Percentiles rank a stretch among this genome's conserved stretches.
Evolutionary conservation across 1,140 invertebrate genomes (phyloP).

Genomic region (Zaprionus vittiger): DNA sequence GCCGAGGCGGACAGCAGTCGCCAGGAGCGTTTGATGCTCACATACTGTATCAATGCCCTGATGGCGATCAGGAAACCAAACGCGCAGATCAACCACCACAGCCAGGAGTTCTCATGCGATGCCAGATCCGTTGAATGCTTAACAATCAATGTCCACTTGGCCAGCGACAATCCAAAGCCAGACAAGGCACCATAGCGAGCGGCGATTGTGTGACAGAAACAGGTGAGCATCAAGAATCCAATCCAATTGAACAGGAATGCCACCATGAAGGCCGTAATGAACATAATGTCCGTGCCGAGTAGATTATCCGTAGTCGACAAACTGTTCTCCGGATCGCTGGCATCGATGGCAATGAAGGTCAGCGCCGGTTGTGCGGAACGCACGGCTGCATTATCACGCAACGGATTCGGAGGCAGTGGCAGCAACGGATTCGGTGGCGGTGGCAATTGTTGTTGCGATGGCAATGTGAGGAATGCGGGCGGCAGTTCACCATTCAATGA

Average conservation of each 20-base stretch:
- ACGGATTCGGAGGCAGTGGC: constrained; percentile 69
- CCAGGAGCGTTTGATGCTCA: constrained; percentile 96
- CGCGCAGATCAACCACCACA: constrained; percentile 95
- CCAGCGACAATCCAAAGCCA: constrained; percentile 95
- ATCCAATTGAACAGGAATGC: constrained; percentile 98
- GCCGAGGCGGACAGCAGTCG: constrained; percentile 92
- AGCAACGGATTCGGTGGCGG: constrained; percentile 67
- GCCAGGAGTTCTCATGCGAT: constrained; percentile 93
- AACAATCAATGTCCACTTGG: constrained; percentile 97
- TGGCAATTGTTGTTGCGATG: constrained; percentile 67
- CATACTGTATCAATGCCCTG: constrained; percentile 94
- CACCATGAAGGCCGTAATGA: constrained; percentile 94
- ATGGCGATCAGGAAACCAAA: constrained; percentile 95
- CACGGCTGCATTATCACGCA: constrained; percentile 84
- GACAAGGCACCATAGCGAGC: constrained; percentile 96
- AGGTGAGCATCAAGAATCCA: constrained; percentile 95
- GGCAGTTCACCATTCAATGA: constrained; percentile 89
- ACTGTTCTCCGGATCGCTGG: constrained; percentile 88
- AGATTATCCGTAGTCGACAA: constrained; percentile 89
- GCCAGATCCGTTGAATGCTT: constrained; percentile 94
- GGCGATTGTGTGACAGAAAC: constrained; percentile 96
- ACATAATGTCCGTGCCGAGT: constrained; percentile 94
- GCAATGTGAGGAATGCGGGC: constrained; percentile 71
- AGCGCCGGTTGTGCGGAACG: constrained; percentile 86
- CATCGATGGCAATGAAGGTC: constrained; percentile 90